Evolutionary conservation across 2,797 vertebrate species (phyloP).

Genomic region (Numenius phaeopus): DNA sequence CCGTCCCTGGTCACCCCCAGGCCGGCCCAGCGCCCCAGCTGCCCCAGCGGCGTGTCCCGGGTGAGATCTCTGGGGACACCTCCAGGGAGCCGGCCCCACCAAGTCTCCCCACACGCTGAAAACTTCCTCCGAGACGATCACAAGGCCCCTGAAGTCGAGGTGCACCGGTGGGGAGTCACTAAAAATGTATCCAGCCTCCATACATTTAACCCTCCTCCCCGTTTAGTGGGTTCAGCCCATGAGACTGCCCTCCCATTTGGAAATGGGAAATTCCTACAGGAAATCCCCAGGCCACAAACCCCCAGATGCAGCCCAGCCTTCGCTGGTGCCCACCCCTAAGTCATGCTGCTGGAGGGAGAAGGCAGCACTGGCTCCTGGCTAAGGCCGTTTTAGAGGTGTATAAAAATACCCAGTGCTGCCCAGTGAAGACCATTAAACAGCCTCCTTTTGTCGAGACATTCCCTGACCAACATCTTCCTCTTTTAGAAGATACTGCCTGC

Average conservation of each 20-base stretch:
- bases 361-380: not conserved
- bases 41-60: not conserved
- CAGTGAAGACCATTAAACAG: not conserved
- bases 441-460: not conserved
- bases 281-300: not conserved
- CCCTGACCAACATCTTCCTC: not conserved
- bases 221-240: not conserved
- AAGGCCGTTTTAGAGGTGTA: not conserved
- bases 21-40: not conserved
- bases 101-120: not conserved
- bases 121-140: not conserved
- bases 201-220: not conserved
- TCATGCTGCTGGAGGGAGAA: not conserved
- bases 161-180: not conserved
- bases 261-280: not conserved
- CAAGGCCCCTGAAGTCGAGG: not conserved
- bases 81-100: not conserved
- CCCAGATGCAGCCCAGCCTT: not conserved
- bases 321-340: not conserved
- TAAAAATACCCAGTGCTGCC: not conserved
- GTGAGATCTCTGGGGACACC: not conserved
- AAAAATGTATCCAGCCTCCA: not conserved
- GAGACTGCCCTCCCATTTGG: not conserved
- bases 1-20: not conserved
- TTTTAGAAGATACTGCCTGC: not conserved